A percentile compares a stretch with the other conserved stretches of the same genome.
Evolutionary conservation across 2,888 invertebrate genomes (phyloP).

Genomic region (Antheraea assamensis): DNA sequence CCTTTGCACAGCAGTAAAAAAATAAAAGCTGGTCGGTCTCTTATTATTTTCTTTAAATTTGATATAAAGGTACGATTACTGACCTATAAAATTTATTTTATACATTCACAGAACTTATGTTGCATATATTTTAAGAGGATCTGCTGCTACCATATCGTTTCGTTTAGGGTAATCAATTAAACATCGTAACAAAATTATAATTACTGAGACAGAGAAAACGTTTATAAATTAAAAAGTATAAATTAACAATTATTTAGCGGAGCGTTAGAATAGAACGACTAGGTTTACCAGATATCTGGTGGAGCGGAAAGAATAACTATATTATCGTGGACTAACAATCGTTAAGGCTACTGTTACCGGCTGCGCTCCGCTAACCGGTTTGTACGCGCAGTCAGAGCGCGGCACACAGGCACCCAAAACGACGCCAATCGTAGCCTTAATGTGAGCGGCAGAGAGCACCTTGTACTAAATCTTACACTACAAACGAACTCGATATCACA

Average conservation of each 20-base stretch:
- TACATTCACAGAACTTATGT: too few relatives aligned
- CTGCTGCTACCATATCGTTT: too few relatives aligned
- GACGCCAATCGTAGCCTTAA: slow-evolving; percentile 63
- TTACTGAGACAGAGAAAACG: background rate
- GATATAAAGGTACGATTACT: too few relatives aligned
- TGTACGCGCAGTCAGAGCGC: slow-evolving; percentile 56
- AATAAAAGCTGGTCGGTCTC: too few relatives aligned
- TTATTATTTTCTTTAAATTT: too few relatives aligned
- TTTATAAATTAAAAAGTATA: background rate
- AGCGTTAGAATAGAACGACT: background rate
- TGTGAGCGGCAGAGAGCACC: slow-evolving; percentile 44
- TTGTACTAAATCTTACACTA: slow-evolving; percentile 30
- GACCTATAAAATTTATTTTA: too few relatives aligned
- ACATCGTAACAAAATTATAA: background rate
- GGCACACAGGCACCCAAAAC: slow-evolving; percentile 46
- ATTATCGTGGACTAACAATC: slow-evolving; percentile 70
- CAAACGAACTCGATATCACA: slow-evolving; percentile 17
- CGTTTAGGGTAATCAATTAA: background rate
- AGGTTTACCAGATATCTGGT: slow-evolving; percentile 14
- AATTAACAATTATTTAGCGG: background rate
- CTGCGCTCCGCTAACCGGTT: slow-evolving; percentile 64
- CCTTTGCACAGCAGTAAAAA: too few relatives aligned
- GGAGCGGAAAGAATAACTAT: slow-evolving; percentile 43
- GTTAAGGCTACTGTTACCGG: slow-evolving; percentile 74
- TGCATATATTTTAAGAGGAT: too few relatives aligned